Conservation (phyloP, 2,888 invertebrate species). For the Orthonychiurus folsomi region DNA sequence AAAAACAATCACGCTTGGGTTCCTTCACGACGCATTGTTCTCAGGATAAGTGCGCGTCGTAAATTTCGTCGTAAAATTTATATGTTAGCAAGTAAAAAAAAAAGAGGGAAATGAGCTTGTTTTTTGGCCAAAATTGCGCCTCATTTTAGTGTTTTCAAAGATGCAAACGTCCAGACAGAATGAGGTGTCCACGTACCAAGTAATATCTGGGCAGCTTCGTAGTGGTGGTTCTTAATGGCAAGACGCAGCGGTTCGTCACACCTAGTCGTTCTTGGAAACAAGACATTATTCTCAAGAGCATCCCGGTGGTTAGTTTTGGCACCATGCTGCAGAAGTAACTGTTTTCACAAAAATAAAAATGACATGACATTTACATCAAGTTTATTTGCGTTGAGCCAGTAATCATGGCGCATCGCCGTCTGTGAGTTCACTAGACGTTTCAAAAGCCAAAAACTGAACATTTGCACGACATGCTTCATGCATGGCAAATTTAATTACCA, state of each 20-base stretch:
- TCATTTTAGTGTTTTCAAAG: too few species aligned
- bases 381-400: too few species aligned
- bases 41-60: too few species aligned
- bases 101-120: too few species aligned
- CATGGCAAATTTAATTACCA: neutral
- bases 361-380: neutral
- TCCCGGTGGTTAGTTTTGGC: constrained; percentile 70
- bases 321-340: constrained; percentile 63
- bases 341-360: constrained; percentile 11
- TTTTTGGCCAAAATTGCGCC: too few species aligned
- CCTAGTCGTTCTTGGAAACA: constrained; percentile 41
- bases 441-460: neutral
- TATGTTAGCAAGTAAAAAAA: neutral
- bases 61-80: neutral
- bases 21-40: neutral
- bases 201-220: constrained; percentile 48
- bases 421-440: neutral
- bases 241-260: constrained; percentile 79
- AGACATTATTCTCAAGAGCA: constrained; percentile 55
- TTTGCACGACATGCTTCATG: neutral
- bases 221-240: constrained; percentile 77
- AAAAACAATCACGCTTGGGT: too few species aligned
- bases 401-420: neutral
- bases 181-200: constrained; percentile 24
- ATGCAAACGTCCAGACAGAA: too few species aligned